Evolutionary conservation across 92 coral and sea anemone genomes (phyloP), one percentile per base, ranked within the genome.

Genomic region (Epizoanthus fatuus): DNA sequence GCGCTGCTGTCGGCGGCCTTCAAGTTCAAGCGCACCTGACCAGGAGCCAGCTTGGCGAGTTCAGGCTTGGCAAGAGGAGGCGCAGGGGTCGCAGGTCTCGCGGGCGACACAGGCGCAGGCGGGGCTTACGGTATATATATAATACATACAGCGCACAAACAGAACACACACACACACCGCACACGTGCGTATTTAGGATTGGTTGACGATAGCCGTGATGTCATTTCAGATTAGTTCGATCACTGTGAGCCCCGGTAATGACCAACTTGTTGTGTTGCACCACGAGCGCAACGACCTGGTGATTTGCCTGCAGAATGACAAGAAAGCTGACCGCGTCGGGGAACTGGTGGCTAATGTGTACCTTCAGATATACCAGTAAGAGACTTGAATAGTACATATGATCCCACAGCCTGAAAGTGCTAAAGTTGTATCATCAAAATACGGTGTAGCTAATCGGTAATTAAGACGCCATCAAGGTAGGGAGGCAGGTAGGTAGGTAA

Each of bases 361-460:
- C 85, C 94, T 90, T 13, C 92, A 95, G 35, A 67, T 95, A 16
- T 86, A 85, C 73, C 93, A 95, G 99, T 97, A 75, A 89, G 99
- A 91, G 22, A 2, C n/a, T 39, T 51, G n/a, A 42, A 19, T 29
- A 29, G 2, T 49, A 10, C 7, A 65, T 13, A 29, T 40, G 77
- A 29, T 29, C 35, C 22, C 15, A 17, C 57, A 72, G 11, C 47
- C 20, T 29, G 38, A 49, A 49, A 38, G 53, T 45, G 40, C 49
- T 55, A 22, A 20, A 49, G 13, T 49, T 49, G 53, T 49, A 17
- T n/a, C 1, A 7, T 20, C 32, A 45, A 3, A 17, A 16, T 55
- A 19, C 9, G 17, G 13, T 5, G 9, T 63, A 10, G 29, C 29
- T 35, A 38, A 15, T 19, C 22, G 20, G 10, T 44, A 35, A 74